Percentiles rank a stretch among this genome's conserved stretches.
phyloP scores from a whole-genome alignment of 2,113 vertebrate genomes.

The Tiliqua scincoides region DNA sequence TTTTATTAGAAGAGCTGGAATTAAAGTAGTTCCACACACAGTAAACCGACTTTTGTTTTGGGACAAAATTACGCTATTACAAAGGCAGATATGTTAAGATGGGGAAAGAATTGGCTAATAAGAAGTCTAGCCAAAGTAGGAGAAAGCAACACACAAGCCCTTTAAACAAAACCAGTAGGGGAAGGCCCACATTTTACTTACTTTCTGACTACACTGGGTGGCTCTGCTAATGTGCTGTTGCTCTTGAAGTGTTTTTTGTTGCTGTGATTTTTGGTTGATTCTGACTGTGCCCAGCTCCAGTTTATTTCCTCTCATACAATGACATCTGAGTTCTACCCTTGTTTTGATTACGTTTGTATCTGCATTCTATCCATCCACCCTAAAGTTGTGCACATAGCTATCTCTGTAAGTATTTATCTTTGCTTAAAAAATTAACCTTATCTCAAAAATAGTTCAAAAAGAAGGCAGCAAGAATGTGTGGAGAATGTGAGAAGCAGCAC shows the following conservation, averaged over 20 bases:
- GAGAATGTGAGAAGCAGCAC: neutral
- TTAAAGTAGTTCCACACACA: too few species aligned
- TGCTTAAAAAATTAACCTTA: neutral
- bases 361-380: neutral
- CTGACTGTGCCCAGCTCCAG: neutral
- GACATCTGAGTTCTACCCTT: neutral
- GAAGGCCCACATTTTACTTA: too few species aligned
- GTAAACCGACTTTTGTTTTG: too few species aligned
- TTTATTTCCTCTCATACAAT: neutral
- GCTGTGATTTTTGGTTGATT: neutral
- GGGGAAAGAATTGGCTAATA: too few species aligned
- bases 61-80: too few species aligned
- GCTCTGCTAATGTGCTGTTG: neutral
- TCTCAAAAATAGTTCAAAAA: neutral
- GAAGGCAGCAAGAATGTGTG: neutral
- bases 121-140: too few species aligned
- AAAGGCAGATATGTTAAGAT: too few species aligned
- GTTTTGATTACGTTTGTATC: neutral
- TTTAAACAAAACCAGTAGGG: too few species aligned
- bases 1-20: too few species aligned
- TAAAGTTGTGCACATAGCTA: neutral
- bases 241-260: neutral
- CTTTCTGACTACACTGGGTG: too few species aligned
- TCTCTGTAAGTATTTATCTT: neutral
- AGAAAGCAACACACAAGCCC: too few species aligned